phyloP scores from a whole-genome alignment of 2,888 invertebrate genomes.

The Apodemia zela region DNA sequence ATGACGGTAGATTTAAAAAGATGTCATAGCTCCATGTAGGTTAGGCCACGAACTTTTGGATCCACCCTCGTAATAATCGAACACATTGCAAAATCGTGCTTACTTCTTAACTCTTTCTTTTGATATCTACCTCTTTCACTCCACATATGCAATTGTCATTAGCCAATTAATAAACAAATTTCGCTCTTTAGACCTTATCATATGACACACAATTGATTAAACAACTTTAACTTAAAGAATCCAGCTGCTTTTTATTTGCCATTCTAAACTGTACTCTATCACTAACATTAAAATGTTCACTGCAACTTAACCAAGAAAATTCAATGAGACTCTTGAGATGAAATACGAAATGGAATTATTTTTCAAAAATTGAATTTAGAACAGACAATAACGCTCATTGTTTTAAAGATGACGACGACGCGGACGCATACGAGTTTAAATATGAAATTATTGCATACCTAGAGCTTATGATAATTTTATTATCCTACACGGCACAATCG shows the following conservation, averaged over 20 bases:
- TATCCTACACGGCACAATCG: conserved; percentile 1
- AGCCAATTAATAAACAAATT: conserved; percentile 63
- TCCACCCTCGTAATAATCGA: conserved; percentile 64
- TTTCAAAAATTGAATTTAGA: conserved; percentile 80
- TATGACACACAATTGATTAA: conserved; percentile 57
- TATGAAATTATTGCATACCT: conserved; percentile 58
- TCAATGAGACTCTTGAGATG: conserved; percentile 70
- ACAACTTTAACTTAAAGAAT: conserved; percentile 48
- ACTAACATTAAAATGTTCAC: conserved; percentile 37
- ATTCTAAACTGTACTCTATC: conserved; percentile 42
- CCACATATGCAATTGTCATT: conserved; percentile 59
- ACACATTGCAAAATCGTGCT: conserved; percentile 64
- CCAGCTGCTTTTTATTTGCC: conserved; percentile 52
- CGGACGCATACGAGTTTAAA: conserved; percentile 72
- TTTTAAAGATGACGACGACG: conserved; percentile 73
- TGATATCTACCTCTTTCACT: conserved; percentile 44
- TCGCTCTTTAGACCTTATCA: conserved; percentile 45
- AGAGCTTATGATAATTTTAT: not conserved
- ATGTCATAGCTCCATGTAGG: too few species aligned
- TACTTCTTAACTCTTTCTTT: conserved; percentile 47
- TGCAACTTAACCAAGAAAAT: conserved; percentile 40
- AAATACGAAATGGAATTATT: conserved; percentile 79
- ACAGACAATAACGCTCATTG: conserved; percentile 79
- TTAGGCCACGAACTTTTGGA: too few species aligned
- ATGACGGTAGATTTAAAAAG: too few species aligned